A percentile compares a stretch with the other conserved stretches of the same genome.
phyloP scores from a whole-genome alignment of 2,888 invertebrate species.

The Ischnus inquisitorius region DNA sequence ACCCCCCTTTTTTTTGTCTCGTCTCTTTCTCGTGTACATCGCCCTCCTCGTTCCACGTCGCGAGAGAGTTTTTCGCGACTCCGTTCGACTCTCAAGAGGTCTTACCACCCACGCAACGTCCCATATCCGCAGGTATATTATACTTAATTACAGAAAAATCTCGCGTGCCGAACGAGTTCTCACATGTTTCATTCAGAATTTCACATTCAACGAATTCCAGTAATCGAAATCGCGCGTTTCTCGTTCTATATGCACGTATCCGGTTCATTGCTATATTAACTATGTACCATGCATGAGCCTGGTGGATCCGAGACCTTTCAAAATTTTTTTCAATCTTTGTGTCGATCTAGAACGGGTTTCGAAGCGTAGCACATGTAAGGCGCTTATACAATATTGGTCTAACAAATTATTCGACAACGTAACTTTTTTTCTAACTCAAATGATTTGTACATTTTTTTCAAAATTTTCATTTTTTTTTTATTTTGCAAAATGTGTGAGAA shows the following conservation, averaged over 20 bases:
- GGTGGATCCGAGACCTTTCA: too few species aligned
- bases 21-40: constrained; percentile 57
- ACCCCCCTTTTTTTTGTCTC: constrained; percentile 55
- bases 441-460: too few species aligned
- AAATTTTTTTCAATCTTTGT: too few species aligned
- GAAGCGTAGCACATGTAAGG: too few species aligned
- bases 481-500: not conserved
- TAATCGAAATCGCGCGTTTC: constrained; percentile 27
- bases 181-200: constrained; percentile 62
- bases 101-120: constrained; percentile 64
- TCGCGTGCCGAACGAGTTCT: constrained; percentile 58
- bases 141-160: constrained; percentile 62
- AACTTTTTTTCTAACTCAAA: too few species aligned
- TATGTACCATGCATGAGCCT: not conserved
- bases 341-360: too few species aligned
- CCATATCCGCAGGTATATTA: constrained; percentile 48
- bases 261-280: constrained; percentile 10
- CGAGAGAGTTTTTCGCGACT: constrained; percentile 48
- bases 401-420: too few species aligned
- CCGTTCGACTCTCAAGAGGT: constrained; percentile 48
- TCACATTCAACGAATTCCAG: constrained; percentile 52
- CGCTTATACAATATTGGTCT: too few species aligned
- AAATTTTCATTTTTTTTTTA: too few species aligned
- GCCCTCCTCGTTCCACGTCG: constrained; percentile 51
- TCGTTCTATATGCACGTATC: not conserved